A percentile compares a stretch with the other conserved stretches of the same genome.
These are phyloP conservation scores for Aplysina aerophoba DNA, from an alignment of 37 sponge, comb jelly and placozoan species.

Conservation along the genomic window DNA sequence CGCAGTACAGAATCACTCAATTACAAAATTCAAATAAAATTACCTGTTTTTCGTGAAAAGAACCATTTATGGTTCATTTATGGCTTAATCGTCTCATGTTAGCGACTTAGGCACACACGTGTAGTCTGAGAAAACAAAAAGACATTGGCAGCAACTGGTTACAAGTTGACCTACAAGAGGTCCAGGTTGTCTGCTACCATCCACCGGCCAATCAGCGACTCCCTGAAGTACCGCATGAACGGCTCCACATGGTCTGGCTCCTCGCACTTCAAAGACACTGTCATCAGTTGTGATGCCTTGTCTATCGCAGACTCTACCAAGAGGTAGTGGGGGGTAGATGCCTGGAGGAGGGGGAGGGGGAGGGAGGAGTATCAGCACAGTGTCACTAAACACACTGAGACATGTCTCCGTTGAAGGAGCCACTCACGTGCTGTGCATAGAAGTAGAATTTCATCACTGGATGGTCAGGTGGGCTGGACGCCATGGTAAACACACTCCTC, in stretches of 20 bases:
- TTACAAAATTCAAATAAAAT: too few species aligned
- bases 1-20: too few species aligned
- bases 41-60: too few species aligned
- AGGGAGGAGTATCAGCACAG: conserved; percentile 7
- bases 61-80: too few species aligned
- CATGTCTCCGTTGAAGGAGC: neutral
- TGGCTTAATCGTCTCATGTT: too few species aligned
- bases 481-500: conserved; percentile 79
- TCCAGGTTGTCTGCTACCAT: conserved; percentile 28
- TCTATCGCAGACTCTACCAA: conserved; percentile 64
- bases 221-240: conserved; percentile 70
- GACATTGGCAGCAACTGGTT: too few species aligned
- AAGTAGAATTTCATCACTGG: conserved; percentile 81
- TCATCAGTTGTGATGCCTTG: conserved; percentile 40
- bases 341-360: conserved; percentile 42
- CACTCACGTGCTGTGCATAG: conserved; percentile 85
- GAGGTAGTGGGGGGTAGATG: conserved; percentile 68
- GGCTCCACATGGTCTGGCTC: conserved; percentile 43
- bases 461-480: conserved; percentile 82
- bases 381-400: neutral
- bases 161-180: neutral
- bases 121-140: too few species aligned
- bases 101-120: too few species aligned
- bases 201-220: conserved; percentile 65
- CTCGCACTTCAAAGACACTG: conserved; percentile 70